phyloP scores from a whole-genome alignment of 2,113 vertebrate genomes.

The Daboia siamensis region DNA sequence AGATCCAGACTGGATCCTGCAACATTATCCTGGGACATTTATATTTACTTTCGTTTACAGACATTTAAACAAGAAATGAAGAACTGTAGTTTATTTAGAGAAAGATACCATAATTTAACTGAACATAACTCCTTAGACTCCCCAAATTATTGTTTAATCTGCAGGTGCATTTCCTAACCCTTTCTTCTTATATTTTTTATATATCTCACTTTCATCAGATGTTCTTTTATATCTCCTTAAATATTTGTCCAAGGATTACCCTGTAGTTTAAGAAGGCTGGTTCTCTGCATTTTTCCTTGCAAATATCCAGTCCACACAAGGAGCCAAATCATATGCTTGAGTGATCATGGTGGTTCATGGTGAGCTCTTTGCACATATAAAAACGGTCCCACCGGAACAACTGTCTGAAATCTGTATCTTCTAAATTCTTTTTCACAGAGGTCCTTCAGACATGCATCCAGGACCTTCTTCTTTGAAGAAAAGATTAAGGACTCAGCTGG shows the following conservation, averaged over 20 bases:
- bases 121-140: not conserved
- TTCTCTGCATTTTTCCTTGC: not conserved
- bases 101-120: not conserved
- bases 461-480: not conserved
- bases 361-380: not conserved
- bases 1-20: no score
- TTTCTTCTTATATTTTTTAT: not conserved
- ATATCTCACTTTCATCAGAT: not conserved
- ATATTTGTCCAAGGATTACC: not conserved
- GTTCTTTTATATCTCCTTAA: not conserved
- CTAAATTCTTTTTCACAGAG: not conserved
- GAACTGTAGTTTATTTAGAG: not conserved
- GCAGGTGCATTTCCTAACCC: not conserved
- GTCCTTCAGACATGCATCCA: not conserved
- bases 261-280: not conserved
- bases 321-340: not conserved
- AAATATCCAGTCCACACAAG: not conserved
- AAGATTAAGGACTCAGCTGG: not conserved
- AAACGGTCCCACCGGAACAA: not conserved
- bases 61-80: not conserved
- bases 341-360: not conserved
- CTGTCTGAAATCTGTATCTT: not conserved
- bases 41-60: no score
- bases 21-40: no score
- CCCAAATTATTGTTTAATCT: not conserved